Evolutionary conservation across 2,113 vertebrate species (phyloP).

Genomic region (Microcebus tavaratra): DNA sequence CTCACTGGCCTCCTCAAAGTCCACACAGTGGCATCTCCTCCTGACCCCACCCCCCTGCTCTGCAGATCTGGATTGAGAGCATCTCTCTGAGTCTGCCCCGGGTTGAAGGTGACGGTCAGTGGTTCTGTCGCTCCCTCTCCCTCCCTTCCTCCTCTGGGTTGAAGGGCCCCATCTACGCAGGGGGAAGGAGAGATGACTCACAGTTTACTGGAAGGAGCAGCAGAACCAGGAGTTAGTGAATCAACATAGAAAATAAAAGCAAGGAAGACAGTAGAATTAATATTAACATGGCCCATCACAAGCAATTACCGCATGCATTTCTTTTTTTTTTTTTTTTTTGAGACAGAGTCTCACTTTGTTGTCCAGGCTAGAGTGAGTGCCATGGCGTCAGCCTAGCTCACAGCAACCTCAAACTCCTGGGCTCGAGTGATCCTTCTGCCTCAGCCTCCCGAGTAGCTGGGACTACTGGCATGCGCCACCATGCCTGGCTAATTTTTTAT

Average conservation of each 20-base stretch:
- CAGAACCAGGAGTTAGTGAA: background rate
- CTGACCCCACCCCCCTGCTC: too few species aligned
- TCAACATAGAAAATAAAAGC: background rate
- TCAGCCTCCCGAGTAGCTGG: too few species aligned
- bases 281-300: background rate
- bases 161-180: background rate
- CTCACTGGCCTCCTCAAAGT: background rate
- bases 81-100: background rate
- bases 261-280: background rate
- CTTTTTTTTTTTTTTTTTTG: too few species aligned
- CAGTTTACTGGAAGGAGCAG: background rate
- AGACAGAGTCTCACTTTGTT: too few species aligned
- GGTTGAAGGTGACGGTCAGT: fast-evolving
- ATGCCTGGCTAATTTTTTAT: too few species aligned
- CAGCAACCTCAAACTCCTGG: too few species aligned
- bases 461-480: too few species aligned
- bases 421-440: too few species aligned
- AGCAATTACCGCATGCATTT: background rate
- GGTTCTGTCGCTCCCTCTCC: background rate
- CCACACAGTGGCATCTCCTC: background rate
- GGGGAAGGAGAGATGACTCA: background rate
- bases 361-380: too few species aligned
- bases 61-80: background rate
- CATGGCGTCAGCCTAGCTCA: too few species aligned
- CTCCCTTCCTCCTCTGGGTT: background rate